phyloP scores from a whole-genome alignment of 2,888 invertebrate genomes.

The Parnassius orleans region DNA sequence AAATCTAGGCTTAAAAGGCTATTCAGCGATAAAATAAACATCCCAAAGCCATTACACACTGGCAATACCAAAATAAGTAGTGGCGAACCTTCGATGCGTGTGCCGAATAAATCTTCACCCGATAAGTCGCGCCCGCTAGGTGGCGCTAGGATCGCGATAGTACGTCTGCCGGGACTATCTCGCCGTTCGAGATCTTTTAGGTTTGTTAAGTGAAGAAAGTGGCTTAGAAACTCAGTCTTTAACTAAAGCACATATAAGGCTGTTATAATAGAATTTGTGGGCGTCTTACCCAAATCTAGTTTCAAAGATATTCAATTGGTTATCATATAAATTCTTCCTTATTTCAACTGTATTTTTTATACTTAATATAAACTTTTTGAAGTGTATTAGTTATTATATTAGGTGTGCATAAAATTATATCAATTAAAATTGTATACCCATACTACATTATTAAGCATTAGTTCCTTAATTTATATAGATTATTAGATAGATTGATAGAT shows the following conservation, averaged over 20 bases:
- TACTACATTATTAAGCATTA: too few species aligned
- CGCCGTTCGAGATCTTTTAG: constrained; percentile 16
- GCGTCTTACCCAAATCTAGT: neutral
- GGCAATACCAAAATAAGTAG: constrained; percentile 42
- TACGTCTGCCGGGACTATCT: constrained; percentile 15
- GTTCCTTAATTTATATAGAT: too few species aligned
- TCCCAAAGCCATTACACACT: constrained; percentile 27
- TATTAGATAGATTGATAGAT: too few species aligned
- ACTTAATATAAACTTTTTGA: too few species aligned
- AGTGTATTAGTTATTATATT: too few species aligned
- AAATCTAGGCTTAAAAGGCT: constrained; percentile 20
- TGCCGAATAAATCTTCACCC: constrained; percentile 55
- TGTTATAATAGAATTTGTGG: constrained; percentile 7
- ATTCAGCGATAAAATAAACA: constrained; percentile 33
- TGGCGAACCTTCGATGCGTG: constrained; percentile 38
- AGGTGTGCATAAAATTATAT: too few species aligned
- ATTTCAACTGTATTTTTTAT: too few species aligned
- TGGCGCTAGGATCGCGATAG: constrained; percentile 39
- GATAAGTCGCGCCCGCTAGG: constrained; percentile 54
- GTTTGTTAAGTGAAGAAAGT: constrained; percentile 15
- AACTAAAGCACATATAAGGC: constrained; percentile 14
- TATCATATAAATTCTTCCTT: too few species aligned
- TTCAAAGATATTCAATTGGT: neutral
- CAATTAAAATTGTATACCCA: too few species aligned
- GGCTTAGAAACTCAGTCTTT: constrained; percentile 1